Evolutionary conservation across 2,797 vertebrate genomes (phyloP).

Genomic region (Sebastes iracundus): DNA sequence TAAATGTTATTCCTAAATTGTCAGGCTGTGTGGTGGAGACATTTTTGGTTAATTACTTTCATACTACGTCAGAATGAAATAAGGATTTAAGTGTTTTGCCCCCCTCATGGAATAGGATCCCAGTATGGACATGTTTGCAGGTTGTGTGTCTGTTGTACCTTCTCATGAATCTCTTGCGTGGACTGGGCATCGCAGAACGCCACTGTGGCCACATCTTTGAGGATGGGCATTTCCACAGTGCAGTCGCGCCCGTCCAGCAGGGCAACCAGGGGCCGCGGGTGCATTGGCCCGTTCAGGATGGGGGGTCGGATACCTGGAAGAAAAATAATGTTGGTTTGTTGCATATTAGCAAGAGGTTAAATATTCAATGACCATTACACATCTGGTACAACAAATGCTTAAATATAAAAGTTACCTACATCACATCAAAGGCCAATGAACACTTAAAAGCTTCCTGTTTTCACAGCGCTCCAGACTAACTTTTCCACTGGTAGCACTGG

Average conservation of each 20-base stretch:
- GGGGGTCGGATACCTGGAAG: constrained; percentile 89
- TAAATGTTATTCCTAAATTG: not conserved
- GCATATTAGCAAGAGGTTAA: not conserved
- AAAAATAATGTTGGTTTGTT: not conserved
- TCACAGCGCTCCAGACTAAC: too few relatives aligned
- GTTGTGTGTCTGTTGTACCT: constrained; percentile 70
- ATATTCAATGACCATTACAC: not conserved
- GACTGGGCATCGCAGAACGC: constrained; percentile 92
- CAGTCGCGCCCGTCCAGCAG: constrained; percentile 89
- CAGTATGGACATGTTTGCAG: not conserved
- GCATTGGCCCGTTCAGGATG: constrained; percentile 91
- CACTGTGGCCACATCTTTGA: constrained; percentile 92
- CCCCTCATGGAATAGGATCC: not conserved
- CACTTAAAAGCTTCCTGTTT: not conserved
- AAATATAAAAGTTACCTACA: not conserved
- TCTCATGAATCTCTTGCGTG: constrained; percentile 93
- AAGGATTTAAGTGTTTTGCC: not conserved
- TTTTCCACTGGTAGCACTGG: too few relatives aligned
- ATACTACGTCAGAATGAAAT: not conserved
- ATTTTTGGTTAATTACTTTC: not conserved
- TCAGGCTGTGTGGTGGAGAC: not conserved
- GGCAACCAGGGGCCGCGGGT: constrained; percentile 87
- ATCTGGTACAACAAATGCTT: not conserved
- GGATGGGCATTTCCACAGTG: constrained; percentile 91
- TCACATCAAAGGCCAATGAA: not conserved